Conservation (phyloP, 1,140 invertebrate genomes). For the Phortica variegata region DNA sequence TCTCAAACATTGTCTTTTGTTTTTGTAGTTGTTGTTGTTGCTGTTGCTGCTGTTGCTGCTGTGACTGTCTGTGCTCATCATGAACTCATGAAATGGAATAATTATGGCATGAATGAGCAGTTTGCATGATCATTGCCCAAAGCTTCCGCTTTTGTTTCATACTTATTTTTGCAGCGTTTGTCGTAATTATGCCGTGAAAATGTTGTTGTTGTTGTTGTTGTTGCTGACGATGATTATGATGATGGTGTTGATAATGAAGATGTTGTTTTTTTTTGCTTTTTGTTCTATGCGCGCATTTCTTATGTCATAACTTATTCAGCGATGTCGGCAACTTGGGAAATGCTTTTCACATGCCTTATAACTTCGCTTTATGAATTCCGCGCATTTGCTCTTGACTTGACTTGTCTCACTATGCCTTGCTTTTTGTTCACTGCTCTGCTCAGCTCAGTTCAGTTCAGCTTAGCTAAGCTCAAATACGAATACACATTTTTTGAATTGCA, state of each 20-base stretch:
- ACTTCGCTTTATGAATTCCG: too few species aligned
- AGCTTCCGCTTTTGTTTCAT: conserved; percentile 54
- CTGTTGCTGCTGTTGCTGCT: too few species aligned
- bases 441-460: too few species aligned
- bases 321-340: conserved; percentile 21
- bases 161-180: too few species aligned
- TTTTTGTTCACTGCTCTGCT: too few species aligned
- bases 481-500: too few species aligned
- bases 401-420: too few species aligned
- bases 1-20: conserved; percentile 32
- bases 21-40: conserved; percentile 2
- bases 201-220: conserved; percentile 8
- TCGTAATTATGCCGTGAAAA: conserved; percentile 26
- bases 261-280: background rate
- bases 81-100: conserved; percentile 54
- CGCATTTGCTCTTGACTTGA: too few species aligned
- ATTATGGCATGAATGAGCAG: conserved; percentile 54
- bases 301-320: conserved; percentile 40
- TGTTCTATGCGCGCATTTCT: conserved; percentile 29
- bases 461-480: too few species aligned
- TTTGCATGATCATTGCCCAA: conserved; percentile 54
- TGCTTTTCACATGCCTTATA: too few species aligned
- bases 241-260: too few species aligned
- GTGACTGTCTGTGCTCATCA: conserved; percentile 12
- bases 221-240: too few species aligned